Evolutionary conservation across 2,113 vertebrate genomes (phyloP), one percentile per base, ranked within the genome.

Genomic region (Pluvianellus socialis): DNA sequence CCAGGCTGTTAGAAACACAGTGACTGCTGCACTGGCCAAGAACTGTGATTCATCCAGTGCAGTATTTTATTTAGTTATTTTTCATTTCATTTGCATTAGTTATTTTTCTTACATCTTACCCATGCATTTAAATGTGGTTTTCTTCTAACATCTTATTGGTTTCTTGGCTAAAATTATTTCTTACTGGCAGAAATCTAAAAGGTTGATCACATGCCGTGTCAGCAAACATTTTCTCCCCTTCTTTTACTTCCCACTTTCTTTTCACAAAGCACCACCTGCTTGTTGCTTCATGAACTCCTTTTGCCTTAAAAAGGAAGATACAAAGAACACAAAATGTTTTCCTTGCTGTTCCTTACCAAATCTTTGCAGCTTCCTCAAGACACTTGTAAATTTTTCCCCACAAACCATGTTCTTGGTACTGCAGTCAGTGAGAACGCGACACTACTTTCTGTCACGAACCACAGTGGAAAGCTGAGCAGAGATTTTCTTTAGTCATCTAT

Each of bases 331-430:
- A 70, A 73, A 53, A 50, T 13, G 3, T 49, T 79, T 40, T 90
- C 38, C 53, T 65, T 40, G 23, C 32, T 59, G 49, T 30, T 77
- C 14, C 35, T 94, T 27, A 22, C 33, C 7, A 52, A 33, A 50
- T 44, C 15, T 19, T 52, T 16, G 16, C 15, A 33, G 26, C 35
- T 56, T 79, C 50, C n/a, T 50, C 35, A 53, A 24, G 11, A 61
- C 28, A n/a, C 1, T 0, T 2, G 12, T 3, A 4, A 32, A 23
- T 22, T 88, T 38, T 30, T 44, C 4, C 17, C 30, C 6, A 12
- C 4, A 56, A 35, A 33, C 24, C 1, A n/a, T 7, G 2, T 15
- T 86, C 59, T 40, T 23, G 24, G 76, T 47, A 14, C 50, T 16
- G 14, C 32, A 66, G 26, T 30, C 63, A 44, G 20, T 12, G 12